A percentile compares a stretch with the other conserved stretches of the same genome.
phyloP scores from a whole-genome alignment of 1,140 invertebrate genomes.

The Bombus confusus region DNA sequence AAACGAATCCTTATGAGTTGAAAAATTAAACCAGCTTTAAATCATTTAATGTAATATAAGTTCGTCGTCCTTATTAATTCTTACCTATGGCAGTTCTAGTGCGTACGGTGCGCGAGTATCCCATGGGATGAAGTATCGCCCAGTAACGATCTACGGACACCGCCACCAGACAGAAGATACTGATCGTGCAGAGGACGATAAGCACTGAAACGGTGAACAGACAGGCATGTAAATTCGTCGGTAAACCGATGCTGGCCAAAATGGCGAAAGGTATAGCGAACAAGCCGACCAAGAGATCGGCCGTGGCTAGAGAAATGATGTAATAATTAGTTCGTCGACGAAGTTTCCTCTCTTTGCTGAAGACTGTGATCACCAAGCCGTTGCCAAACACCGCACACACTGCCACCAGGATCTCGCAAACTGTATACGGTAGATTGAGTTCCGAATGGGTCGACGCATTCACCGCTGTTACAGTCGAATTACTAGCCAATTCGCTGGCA shows the following conservation, averaged over 20 bases:
- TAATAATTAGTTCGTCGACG: conserved; percentile 94
- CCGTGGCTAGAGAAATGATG: conserved; percentile 93
- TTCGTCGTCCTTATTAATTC: conserved; percentile 59
- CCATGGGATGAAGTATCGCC: conserved; percentile 95
- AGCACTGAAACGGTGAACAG: conserved; percentile 93
- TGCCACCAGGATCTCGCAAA: conserved; percentile 91
- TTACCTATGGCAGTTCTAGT: conserved; percentile 92
- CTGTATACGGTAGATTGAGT: conserved; percentile 87
- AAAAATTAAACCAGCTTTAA: neutral
- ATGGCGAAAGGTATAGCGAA: conserved; percentile 94
- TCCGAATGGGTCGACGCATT: conserved; percentile 55
- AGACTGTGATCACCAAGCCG: conserved; percentile 92
- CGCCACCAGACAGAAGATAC: conserved; percentile 94
- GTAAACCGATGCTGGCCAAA: conserved; percentile 88
- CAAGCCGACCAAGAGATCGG: conserved; percentile 91
- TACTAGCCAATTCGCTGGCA: conserved; percentile 59
- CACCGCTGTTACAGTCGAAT: conserved; percentile 41
- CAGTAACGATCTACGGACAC: conserved; percentile 96
- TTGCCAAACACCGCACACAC: conserved; percentile 92
- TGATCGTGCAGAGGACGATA: conserved; percentile 94
- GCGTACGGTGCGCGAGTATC: conserved; percentile 92
- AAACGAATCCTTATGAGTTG: neutral
- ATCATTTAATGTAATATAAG: no score
- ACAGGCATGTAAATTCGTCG: conserved; percentile 90
- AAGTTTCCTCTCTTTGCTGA: conserved; percentile 88